These are phyloP conservation scores for Tortricodes alternella DNA, from an alignment of 2,888 invertebrate species.

Conservation along the genomic window DNA sequence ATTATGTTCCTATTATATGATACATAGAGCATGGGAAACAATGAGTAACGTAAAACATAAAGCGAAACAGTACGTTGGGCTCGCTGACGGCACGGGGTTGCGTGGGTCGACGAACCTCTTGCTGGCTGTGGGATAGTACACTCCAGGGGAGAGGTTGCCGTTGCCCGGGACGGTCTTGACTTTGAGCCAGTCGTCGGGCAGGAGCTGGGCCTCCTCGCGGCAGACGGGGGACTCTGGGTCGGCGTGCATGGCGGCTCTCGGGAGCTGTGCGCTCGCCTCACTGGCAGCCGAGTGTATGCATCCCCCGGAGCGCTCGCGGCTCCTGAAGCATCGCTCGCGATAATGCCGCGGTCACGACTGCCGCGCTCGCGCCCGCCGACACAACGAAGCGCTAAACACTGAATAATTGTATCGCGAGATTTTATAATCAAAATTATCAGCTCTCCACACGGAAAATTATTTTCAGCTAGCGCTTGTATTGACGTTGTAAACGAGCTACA, in stretches of 20 bases:
- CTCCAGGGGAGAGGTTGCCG: slow-evolving; percentile 76
- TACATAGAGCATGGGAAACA: slow-evolving; percentile 38
- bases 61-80: slow-evolving; percentile 72
- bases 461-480: slow-evolving; percentile 67
- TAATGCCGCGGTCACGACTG: slow-evolving; percentile 80
- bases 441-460: slow-evolving; percentile 71
- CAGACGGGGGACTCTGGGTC: slow-evolving; percentile 77
- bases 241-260: slow-evolving; percentile 59
- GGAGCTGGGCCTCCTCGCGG: slow-evolving; percentile 76
- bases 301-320: slow-evolving; percentile 62
- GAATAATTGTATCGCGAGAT: slow-evolving; percentile 79
- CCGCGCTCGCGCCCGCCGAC: slow-evolving; percentile 59
- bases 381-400: slow-evolving; percentile 73
- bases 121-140: slow-evolving; percentile 77
- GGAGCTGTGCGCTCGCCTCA: slow-evolving; percentile 52
- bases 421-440: slow-evolving; percentile 79
- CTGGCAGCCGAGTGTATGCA: slow-evolving; percentile 59
- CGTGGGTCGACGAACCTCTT: slow-evolving; percentile 76
- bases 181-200: slow-evolving; percentile 79
- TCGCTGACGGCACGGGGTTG: slow-evolving; percentile 68
- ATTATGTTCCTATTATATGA: slow-evolving; percentile 14
- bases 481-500: slow-evolving; percentile 56
- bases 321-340: slow-evolving; percentile 79
- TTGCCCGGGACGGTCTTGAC: slow-evolving; percentile 68
- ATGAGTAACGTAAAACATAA: slow-evolving; percentile 58